Evolutionary conservation across 1,140 invertebrate genomes (phyloP), one percentile per base, ranked within the genome.

Genomic region (Apis florea): DNA sequence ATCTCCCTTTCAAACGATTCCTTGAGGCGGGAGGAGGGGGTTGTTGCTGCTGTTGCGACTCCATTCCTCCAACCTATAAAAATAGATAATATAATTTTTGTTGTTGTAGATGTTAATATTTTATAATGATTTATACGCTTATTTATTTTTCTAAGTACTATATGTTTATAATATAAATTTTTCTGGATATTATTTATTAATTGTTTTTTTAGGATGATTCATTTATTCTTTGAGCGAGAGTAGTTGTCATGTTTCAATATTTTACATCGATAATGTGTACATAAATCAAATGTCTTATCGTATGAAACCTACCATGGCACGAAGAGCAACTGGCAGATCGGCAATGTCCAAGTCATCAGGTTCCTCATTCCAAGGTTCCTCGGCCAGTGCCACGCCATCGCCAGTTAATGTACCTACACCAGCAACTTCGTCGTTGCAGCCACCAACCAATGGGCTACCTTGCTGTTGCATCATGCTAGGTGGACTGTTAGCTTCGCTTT

Each of bases 241-340:
- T 31, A 31, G 2, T 40, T 40, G 31, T 40, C 31, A 40, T 40
- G 31, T 40, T 40, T 40, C 5, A 17, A 54, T 17, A 54, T 54
- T 54, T 54, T 54, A 54, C 15, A 3, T 54, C 53, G 5, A 17
- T 54, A 5, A 13, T 17, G 15, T 6, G 2, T 5, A 54, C 4
- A 2, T 13, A 54, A 19, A 17, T 54, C 13, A 68, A n/a, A 24
- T 24, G 19, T 26, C 19, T 5, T 40, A 40, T 6, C 5, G 31
- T 40, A 11, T 1, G 8, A 58, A 8, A 63, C 93, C 94, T 53
- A 96, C 95, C 94, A 96, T 96, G 4, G 95, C 95, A 73, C 95
- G 94, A 13, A 96, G 89, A n/a, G 95, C 95, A 69, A 95, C 94
- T n/a, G 96, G 96, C 11, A 96, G 89, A 91, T 96, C 95, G 24